These are phyloP conservation scores for Scalopus aquaticus DNA, from an alignment of 2,113 vertebrate genomes.

Conservation along the genomic window DNA sequence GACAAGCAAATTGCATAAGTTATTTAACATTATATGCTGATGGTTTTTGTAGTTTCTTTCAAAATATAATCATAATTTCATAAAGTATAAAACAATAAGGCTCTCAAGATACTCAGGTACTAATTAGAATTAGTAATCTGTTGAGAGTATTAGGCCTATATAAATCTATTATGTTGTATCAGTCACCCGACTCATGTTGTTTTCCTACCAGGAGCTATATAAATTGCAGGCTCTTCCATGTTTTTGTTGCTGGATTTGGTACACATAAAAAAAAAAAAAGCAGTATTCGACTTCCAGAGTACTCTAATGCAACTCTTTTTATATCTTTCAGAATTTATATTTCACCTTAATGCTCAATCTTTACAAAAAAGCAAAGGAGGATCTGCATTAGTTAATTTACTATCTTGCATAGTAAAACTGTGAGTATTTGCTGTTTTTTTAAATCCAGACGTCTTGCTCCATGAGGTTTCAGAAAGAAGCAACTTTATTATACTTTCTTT, in stretches of 20 bases:
- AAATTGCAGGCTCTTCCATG: constrained; percentile 19
- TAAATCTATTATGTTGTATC: constrained; percentile 49
- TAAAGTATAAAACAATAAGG: constrained; percentile 39
- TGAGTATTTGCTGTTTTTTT: constrained; percentile 20
- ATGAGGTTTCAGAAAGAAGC: constrained; percentile 50
- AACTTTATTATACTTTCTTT: constrained; percentile 55
- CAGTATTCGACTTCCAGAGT: constrained; percentile 17
- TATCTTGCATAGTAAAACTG: constrained; percentile 31
- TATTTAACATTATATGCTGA: constrained; percentile 16
- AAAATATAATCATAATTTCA: constrained; percentile 55
- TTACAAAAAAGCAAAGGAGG: not conserved
- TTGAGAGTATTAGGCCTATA: constrained; percentile 39
- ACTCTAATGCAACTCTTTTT: constrained; percentile 25
- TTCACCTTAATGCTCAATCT: constrained; percentile 32
- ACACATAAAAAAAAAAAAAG: constrained; percentile 55
- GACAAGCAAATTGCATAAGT: not conserved
- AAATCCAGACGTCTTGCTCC: constrained; percentile 44
- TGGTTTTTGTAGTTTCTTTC: constrained; percentile 45
- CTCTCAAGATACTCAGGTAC: constrained; percentile 51
- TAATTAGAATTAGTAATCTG: constrained; percentile 40
- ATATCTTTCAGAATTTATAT: constrained; percentile 30
- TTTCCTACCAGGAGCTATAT: constrained; percentile 31
- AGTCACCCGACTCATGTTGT: constrained; percentile 2
- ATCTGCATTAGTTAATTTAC: constrained; percentile 45
- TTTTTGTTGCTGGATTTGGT: constrained; percentile 41